phyloP scores from a whole-genome alignment of 2,888 invertebrate species.

The Lysandra coridon region DNA sequence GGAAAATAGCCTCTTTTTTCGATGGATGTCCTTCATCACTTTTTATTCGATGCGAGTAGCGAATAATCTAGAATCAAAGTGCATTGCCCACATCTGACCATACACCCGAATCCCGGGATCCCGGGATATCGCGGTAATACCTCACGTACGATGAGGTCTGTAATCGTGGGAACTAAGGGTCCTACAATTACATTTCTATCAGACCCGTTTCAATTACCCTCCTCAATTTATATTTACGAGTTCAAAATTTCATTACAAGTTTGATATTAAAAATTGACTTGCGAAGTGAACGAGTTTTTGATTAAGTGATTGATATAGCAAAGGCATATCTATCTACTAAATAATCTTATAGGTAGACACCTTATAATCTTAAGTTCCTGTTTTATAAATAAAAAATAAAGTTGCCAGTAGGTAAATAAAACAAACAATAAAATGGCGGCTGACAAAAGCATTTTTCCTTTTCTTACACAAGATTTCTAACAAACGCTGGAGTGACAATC shows the following conservation, averaged over 20 bases:
- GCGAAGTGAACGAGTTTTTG: neutral
- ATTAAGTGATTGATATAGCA: neutral
- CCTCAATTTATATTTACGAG: constrained; percentile 3
- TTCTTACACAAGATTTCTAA: neutral
- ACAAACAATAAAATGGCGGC: neutral
- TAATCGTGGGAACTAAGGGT: neutral
- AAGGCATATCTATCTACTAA: too few relatives aligned
- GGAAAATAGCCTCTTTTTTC: too few relatives aligned
- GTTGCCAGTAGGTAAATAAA: neutral
- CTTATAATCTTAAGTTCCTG: too few relatives aligned
- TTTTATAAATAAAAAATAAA: too few relatives aligned
- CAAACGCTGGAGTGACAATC: neutral
- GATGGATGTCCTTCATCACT: too few relatives aligned
- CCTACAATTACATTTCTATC: neutral
- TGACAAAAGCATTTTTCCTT: neutral
- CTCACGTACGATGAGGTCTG: constrained; percentile 14
- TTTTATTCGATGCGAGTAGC: neutral
- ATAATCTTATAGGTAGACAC: too few relatives aligned
- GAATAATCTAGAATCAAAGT: neutral
- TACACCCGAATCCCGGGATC: neutral
- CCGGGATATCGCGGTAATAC: neutral
- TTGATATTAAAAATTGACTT: neutral
- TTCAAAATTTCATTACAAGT: neutral
- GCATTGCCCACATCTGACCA: neutral
- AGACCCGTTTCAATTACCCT: neutral